A percentile compares a stretch with the other conserved stretches of the same genome.
Conservation (phyloP, 1,140 invertebrate species). For the Trinorchestia longiramus region DNA sequence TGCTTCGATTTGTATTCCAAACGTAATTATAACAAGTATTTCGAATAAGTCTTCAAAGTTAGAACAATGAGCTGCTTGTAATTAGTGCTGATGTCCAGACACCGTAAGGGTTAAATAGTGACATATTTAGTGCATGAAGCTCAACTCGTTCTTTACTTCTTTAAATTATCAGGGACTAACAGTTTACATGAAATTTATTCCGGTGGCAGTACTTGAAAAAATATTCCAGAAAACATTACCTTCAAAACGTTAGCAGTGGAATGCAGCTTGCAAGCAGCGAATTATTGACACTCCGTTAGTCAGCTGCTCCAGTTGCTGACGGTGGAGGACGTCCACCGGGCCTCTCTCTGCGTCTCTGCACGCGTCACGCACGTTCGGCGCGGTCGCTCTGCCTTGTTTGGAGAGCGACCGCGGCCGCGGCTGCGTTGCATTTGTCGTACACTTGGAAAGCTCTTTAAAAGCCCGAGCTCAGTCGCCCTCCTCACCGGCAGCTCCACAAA, state of each 20-base stretch:
- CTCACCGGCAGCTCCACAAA: background rate
- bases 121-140: no score
- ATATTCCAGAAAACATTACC: background rate
- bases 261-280: background rate
- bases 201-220: background rate
- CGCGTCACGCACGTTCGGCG: constrained; percentile 8
- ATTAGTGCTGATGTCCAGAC: no score
- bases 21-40: no score
- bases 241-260: background rate
- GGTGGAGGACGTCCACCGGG: background rate
- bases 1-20: no score
- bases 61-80: no score
- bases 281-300: background rate
- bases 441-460: constrained; percentile 38
- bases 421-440: constrained; percentile 14
- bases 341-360: background rate
- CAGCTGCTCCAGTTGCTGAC: background rate
- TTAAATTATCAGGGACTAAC: no score
- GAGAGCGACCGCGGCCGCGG: constrained; percentile 24
- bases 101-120: no score
- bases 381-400: constrained; percentile 38
- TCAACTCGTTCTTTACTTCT: no score
- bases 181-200: background rate
- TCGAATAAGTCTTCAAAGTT: no score
- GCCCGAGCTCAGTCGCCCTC: background rate